Conservation (phyloP, 2,113 vertebrate species). For the Emydura subglobosa region DNA sequence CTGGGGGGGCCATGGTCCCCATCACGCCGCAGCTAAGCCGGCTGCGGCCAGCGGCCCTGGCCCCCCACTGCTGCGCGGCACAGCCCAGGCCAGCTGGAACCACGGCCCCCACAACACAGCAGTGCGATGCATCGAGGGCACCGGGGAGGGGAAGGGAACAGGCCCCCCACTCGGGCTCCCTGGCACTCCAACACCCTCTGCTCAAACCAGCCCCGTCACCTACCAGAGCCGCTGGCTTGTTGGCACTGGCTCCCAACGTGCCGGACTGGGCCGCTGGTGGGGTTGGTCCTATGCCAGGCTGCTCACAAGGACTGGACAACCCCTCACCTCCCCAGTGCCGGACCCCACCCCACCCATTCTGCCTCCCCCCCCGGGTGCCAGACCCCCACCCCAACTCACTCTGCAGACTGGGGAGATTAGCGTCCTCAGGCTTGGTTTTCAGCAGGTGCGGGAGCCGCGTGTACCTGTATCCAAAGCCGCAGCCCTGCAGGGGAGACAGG, state of each 20-base stretch:
- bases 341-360: background rate
- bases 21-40: background rate
- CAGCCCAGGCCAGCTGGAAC: too few relatives aligned
- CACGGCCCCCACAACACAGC: background rate
- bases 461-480: slow-evolving; percentile 98
- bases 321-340: background rate
- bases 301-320: background rate
- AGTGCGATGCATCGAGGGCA: background rate
- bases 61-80: background rate
- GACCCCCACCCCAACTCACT: slow-evolving; percentile 83
- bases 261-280: background rate
- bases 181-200: background rate
- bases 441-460: slow-evolving; percentile 96
- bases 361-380: background rate
- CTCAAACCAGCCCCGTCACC: background rate
- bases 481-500: slow-evolving; percentile 83
- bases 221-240: background rate
- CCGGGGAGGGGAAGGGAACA: background rate
- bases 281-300: too few relatives aligned
- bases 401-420: slow-evolving; percentile 95
- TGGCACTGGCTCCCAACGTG: too few relatives aligned
- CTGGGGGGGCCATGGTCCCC: too few relatives aligned
- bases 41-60: too few relatives aligned
- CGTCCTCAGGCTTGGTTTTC: slow-evolving; percentile 97
- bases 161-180: background rate